A percentile compares a stretch with the other conserved stretches of the same genome.
These are phyloP conservation scores for Terebella lapidaria DNA, from an alignment of 2,888 invertebrate species.

Conservation along the genomic window DNA sequence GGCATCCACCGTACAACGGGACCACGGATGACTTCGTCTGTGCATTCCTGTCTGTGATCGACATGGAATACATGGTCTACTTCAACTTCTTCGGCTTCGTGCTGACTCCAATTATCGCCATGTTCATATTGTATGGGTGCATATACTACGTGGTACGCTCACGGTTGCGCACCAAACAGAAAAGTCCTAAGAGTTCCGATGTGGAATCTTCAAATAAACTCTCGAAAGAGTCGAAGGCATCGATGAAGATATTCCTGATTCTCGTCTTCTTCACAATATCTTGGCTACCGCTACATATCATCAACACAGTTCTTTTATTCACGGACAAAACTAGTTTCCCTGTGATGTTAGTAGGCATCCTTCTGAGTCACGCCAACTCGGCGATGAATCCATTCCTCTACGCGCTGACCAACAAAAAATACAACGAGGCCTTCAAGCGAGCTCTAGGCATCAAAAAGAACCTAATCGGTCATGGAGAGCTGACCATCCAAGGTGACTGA, in stretches of 20 bases:
- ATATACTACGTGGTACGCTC: constrained; percentile 27
- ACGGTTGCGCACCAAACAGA: not conserved
- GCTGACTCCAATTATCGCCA: constrained; percentile 37
- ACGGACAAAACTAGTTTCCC: not conserved
- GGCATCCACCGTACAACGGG: constrained; percentile 33
- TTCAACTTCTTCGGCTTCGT: constrained; percentile 47
- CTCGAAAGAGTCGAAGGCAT: constrained; percentile 28
- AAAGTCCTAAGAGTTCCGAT: not conserved
- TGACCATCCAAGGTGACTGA: too few relatives aligned
- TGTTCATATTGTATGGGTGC: constrained; percentile 41
- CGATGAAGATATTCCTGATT: constrained; percentile 39
- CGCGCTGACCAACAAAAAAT: constrained; percentile 41
- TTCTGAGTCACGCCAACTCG: constrained; percentile 46
- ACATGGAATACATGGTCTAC: constrained; percentile 48
- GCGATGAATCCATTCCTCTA: constrained; percentile 44
- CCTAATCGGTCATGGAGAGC: too few relatives aligned
- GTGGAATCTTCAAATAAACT: not conserved
- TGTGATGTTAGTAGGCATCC: constrained; percentile 23
- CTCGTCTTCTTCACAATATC: constrained; percentile 40
- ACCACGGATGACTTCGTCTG: constrained; percentile 27
- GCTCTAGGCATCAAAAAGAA: constrained; percentile 4
- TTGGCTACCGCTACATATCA: constrained; percentile 44
- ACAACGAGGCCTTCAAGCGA: constrained; percentile 33
- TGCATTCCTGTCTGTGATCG: constrained; percentile 40
- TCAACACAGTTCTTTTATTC: constrained; percentile 32